phyloP scores from a whole-genome alignment of 2,797 vertebrate genomes.

The Poeciliopsis presidionis region DNA sequence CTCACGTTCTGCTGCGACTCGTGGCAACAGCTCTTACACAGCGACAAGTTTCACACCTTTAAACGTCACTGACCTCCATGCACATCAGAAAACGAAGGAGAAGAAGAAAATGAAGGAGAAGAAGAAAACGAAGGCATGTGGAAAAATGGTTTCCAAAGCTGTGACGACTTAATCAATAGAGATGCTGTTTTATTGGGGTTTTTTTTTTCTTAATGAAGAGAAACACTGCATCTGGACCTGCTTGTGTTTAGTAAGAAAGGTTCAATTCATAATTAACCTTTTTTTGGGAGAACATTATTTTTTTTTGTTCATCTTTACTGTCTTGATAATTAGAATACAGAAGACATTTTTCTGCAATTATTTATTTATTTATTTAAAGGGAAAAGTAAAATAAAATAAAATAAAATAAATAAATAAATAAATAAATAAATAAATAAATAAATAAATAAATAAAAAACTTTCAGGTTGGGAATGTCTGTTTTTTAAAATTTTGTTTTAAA shows the following conservation, averaged over 20 bases:
- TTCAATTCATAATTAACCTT: not conserved
- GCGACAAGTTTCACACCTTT: slow-evolving; percentile 16
- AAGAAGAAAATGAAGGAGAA: slow-evolving; percentile 32
- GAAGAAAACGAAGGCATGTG: slow-evolving; percentile 15
- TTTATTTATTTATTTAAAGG: not conserved
- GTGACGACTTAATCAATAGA: not conserved
- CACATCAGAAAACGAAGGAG: slow-evolving; percentile 18
- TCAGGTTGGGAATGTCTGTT: not conserved
- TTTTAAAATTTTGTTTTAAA: not conserved
- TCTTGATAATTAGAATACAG: not conserved
- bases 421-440: not conserved
- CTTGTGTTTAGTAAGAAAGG: not conserved
- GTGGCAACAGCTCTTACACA: slow-evolving; percentile 25
- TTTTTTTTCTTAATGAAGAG: not conserved
- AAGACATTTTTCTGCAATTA: not conserved
- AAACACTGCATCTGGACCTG: not conserved
- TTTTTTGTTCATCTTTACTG: not conserved
- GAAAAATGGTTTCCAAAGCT: not conserved
- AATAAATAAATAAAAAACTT: not conserved
- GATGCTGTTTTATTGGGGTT: not conserved
- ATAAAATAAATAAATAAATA: not conserved
- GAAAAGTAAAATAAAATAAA: not conserved
- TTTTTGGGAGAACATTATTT: not conserved
- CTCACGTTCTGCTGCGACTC: slow-evolving; percentile 34
- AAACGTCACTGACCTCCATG: slow-evolving; percentile 5